Evolutionary conservation across 2,797 vertebrate genomes (phyloP), one percentile per base, ranked within the genome.

Genomic region (Mormyrus proboscirostris): DNA sequence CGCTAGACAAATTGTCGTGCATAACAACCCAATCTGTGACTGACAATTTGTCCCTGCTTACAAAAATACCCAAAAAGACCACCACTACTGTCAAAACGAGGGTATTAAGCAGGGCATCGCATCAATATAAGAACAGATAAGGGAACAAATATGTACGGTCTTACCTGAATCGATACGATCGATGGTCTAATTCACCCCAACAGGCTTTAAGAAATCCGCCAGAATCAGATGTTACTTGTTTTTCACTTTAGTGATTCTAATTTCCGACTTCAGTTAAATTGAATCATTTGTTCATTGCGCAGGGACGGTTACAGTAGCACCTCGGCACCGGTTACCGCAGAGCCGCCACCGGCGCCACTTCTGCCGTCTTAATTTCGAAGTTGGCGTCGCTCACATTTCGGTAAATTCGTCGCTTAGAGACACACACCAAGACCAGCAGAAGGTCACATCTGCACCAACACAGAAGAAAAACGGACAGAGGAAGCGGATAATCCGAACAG

Each of bases 81-180:
- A 59, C 25, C 41, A 69, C 33, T 14, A 57, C 3, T 9, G 51
- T 89, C 41, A 59, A 44, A 19, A 83, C 10, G n/a, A 50, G 33
- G 55, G 65, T 51, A 73, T 87, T 41, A 76, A 73, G 19, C 2
- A 47, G 83, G 3, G 9, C 57, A 76, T 16, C 29, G 51, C 51
- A 49, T 25, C 49, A 89, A 41, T 44, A 19, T 29, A 50, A 49
- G 22, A 1, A 84, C 47, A 10, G 19, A 44, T n/a, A 25, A 25
- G 38, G 82, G 10, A 25, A 84, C 47, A 76, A 87, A 65, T 57
- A 85, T 85, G 41, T 89, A 92, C 82, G 29, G 88, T 47, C 95
- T 96, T 95, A 96, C 96, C 95, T 90, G 93, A 90, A 93, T 94
- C 92, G 94, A 94, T 92, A 92, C 92, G 92, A 91, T 92, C 88